A percentile compares a stretch with the other conserved stretches of the same genome.
Conservation (phyloP, 2,888 invertebrate species). For the Drosophila koepferae region DNA sequence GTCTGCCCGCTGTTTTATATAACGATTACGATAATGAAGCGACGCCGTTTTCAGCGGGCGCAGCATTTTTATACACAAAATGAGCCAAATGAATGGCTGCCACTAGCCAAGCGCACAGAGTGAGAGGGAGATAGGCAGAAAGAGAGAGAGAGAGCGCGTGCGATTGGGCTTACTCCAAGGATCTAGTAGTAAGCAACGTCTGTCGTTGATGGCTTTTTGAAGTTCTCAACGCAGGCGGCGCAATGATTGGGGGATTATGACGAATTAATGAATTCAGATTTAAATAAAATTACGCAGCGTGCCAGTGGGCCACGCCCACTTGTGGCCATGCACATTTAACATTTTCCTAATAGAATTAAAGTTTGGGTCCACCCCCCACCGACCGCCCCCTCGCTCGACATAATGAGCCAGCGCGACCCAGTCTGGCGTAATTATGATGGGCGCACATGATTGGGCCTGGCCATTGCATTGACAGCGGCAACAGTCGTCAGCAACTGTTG, state of each 20-base stretch:
- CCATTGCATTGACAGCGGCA: constrained; percentile 19
- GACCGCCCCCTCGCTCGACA: neutral
- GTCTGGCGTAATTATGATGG: constrained; percentile 67
- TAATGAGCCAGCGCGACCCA: constrained; percentile 42
- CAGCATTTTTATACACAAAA: constrained; percentile 79
- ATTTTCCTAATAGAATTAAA: constrained; percentile 82
- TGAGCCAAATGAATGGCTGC: constrained; percentile 75
- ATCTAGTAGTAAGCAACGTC: constrained; percentile 61
- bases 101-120: constrained; percentile 28
- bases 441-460: neutral
- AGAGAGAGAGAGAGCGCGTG: neutral
- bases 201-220: constrained; percentile 82
- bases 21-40: constrained; percentile 80
- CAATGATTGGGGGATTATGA: constrained; percentile 82
- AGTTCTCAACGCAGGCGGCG: constrained; percentile 75
- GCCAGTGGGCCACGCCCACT: constrained; percentile 50
- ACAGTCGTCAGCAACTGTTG: constrained; percentile 46
- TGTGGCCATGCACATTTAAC: constrained; percentile 68
- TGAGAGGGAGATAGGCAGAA: neutral
- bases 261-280: constrained; percentile 83
- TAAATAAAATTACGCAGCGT: constrained; percentile 78
- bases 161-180: constrained; percentile 10
- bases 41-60: constrained; percentile 73
- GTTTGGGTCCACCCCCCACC: constrained; percentile 56
- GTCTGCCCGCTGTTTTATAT: constrained; percentile 79